These are phyloP conservation scores for Coilia nasus DNA, from an alignment of 2,797 vertebrate genomes.

Conservation along the genomic window DNA sequence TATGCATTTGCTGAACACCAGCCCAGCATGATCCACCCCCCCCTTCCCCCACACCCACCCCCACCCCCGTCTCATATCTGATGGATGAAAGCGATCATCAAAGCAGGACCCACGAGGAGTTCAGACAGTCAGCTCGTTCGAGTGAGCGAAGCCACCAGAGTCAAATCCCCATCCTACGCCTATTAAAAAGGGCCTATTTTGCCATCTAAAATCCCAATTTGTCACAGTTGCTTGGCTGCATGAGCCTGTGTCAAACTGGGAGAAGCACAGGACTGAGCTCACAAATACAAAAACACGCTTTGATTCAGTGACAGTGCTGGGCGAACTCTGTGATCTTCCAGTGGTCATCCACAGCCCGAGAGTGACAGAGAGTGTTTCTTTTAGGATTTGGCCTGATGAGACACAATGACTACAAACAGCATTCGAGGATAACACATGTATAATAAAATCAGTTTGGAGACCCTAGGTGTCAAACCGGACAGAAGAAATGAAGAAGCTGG, in stretches of 20 bases:
- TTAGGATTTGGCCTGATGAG: not conserved
- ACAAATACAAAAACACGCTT: constrained; percentile 53
- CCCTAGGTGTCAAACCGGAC: not conserved
- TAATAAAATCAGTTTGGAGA: not conserved
- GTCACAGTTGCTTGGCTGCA: constrained; percentile 70
- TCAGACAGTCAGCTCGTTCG: constrained; percentile 69
- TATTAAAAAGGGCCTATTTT: constrained; percentile 71
- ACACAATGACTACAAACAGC: not conserved
- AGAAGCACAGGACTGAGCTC: constrained; percentile 31
- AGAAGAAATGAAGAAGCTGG: not conserved
- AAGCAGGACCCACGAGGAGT: constrained; percentile 70
- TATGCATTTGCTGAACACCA: constrained; percentile 58
- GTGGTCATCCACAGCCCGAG: constrained; percentile 38
- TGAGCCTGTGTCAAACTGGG: constrained; percentile 49
- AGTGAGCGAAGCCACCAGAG: constrained; percentile 66
- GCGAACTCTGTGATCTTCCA: constrained; percentile 56
- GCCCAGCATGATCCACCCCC: constrained; percentile 54
- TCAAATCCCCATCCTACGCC: constrained; percentile 71
- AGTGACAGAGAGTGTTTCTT: not conserved
- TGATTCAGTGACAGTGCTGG: constrained; percentile 52
- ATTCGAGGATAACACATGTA: not conserved
- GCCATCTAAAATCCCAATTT: constrained; percentile 75
- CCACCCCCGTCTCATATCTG: constrained; percentile 69
- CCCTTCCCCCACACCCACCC: constrained; percentile 60
- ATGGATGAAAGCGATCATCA: constrained; percentile 74